Percentiles rank a stretch among this genome's conserved stretches.
phyloP scores from a whole-genome alignment of 2,113 vertebrate species.

The Nothobranchius kuhntae region DNA sequence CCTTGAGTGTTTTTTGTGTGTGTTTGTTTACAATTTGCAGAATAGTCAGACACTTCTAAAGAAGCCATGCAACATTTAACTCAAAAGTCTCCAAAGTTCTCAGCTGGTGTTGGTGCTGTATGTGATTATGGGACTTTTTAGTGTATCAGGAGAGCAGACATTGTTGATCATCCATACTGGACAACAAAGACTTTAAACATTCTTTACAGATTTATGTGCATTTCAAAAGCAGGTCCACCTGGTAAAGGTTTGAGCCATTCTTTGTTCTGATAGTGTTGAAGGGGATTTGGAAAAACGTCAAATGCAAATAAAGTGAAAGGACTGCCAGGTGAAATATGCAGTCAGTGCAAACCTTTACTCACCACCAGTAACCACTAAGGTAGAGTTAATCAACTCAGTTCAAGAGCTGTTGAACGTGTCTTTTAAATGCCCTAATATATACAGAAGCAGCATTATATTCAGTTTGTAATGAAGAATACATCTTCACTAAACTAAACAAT shows the following conservation, averaged over 20 bases:
- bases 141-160: neutral
- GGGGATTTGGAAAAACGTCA: no score
- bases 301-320: no score
- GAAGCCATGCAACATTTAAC: neutral
- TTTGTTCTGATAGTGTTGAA: neutral
- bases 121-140: neutral
- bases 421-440: no score
- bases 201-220: neutral
- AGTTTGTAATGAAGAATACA: no score
- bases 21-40: neutral
- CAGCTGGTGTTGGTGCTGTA: neutral
- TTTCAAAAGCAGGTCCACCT: neutral
- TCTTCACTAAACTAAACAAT: no score
- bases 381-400: no score
- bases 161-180: neutral
- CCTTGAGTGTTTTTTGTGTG: no score
- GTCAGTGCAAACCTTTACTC: no score
- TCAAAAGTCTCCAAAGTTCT: neutral
- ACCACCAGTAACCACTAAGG: no score
- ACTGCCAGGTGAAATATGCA: no score
- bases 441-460: no score
- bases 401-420: no score
- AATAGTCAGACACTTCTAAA: neutral
- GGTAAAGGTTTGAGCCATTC: neutral
- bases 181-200: neutral